These are phyloP conservation scores for Catocala sponsa DNA, from an alignment of 2,888 invertebrate genomes.

Conservation along the genomic window DNA sequence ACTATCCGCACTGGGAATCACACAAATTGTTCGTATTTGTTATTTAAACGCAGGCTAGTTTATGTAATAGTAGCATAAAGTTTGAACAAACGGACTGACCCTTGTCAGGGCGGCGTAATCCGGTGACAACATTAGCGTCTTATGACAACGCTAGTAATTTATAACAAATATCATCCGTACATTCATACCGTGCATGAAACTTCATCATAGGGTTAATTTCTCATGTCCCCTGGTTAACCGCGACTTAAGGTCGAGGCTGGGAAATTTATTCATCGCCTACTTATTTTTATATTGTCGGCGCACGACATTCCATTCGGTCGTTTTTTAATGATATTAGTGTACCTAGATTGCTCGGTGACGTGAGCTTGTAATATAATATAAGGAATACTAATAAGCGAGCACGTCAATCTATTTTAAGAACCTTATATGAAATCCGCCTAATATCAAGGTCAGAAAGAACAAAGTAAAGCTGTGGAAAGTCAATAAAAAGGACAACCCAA, in stretches of 20 bases:
- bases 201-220: slow-evolving; percentile 45
- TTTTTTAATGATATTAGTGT: background rate
- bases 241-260: slow-evolving; percentile 29
- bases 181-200: slow-evolving; percentile 36
- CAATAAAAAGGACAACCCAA: background rate
- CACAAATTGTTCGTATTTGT: slow-evolving; percentile 10
- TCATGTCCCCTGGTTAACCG: slow-evolving; percentile 23
- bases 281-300: slow-evolving; percentile 6
- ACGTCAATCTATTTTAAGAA: background rate
- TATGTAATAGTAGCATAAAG: slow-evolving; percentile 51
- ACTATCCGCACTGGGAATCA: slow-evolving; percentile 10
- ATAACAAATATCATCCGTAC: slow-evolving; percentile 54
- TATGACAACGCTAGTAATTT: slow-evolving; percentile 68
- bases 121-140: slow-evolving; percentile 68
- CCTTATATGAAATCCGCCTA: background rate
- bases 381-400: background rate
- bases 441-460: background rate
- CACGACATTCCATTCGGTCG: background rate
- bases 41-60: slow-evolving; percentile 35
- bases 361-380: background rate
- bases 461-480: background rate
- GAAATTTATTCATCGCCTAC: slow-evolving; percentile 36
- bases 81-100: slow-evolving; percentile 68
- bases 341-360: background rate
- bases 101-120: slow-evolving; percentile 68